Evolutionary conservation across 2,888 invertebrate species (phyloP).

Genomic region (Tipula vernalis): DNA sequence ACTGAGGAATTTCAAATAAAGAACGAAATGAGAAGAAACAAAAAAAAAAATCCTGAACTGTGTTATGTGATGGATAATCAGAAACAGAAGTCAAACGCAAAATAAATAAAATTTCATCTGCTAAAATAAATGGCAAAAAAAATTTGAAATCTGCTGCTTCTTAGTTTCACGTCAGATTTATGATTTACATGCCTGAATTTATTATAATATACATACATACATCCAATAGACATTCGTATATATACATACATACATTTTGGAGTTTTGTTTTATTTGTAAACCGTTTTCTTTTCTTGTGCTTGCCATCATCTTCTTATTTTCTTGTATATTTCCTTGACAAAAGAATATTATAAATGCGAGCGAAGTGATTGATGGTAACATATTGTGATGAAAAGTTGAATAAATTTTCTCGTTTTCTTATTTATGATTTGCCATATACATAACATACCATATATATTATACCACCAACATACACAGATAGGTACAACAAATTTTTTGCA

Average conservation of each 20-base stretch:
- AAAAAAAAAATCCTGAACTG: not conserved
- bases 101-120: not conserved
- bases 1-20: not conserved
- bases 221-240: not conserved
- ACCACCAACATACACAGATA: not conserved
- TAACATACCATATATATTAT: not conserved
- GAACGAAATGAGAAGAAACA: not conserved
- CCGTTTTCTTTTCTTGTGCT: not conserved
- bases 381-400: constrained; percentile 4
- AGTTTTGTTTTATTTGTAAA: not conserved
- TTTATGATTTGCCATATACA: not conserved
- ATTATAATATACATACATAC: not conserved
- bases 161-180: not conserved
- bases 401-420: not conserved
- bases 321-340: not conserved
- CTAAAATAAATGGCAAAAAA: not conserved
- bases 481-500: not conserved
- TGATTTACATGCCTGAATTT: constrained; percentile 4
- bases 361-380: not conserved
- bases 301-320: not conserved
- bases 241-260: not conserved
- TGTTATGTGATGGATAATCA: not conserved
- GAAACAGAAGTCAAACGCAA: not conserved
- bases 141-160: not conserved
- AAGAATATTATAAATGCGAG: not conserved